Evolutionary conservation across 2,797 vertebrate genomes (phyloP).

Genomic region (Peromyscus melanophrys): DNA sequence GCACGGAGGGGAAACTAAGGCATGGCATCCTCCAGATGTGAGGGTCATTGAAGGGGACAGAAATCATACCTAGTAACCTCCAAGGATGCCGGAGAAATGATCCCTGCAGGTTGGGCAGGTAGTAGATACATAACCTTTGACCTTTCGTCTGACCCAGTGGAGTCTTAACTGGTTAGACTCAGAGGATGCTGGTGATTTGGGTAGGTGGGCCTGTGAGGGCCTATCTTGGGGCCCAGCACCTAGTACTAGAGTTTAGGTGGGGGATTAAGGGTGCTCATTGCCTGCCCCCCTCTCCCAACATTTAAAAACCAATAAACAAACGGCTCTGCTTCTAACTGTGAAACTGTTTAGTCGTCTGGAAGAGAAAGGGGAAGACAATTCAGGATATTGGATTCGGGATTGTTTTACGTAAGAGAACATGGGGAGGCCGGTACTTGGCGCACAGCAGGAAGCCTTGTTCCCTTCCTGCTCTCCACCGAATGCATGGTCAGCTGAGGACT

Average conservation of each 20-base stretch:
- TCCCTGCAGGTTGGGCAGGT: neutral
- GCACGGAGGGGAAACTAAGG: conserved; percentile 47
- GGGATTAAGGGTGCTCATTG: neutral
- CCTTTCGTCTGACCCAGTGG: neutral
- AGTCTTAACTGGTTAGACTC: neutral
- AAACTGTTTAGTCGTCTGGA: conserved; percentile 50
- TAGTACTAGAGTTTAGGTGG: neutral
- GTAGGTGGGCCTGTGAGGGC: neutral
- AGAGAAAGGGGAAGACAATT: neutral
- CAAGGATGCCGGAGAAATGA: conserved; percentile 14
- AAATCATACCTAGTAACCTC: neutral
- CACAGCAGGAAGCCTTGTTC: neutral
- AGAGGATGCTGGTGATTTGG: neutral
- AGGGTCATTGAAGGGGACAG: neutral
- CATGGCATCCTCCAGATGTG: neutral
- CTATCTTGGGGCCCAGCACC: neutral
- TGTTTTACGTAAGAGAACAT: neutral
- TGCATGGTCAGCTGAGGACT: neutral
- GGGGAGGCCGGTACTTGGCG: neutral
- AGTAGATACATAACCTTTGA: neutral
- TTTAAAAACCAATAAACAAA: neutral
- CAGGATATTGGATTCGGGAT: neutral
- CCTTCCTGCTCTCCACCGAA: neutral
- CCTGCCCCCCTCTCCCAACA: neutral
- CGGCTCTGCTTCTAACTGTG: conserved; percentile 18